These are phyloP conservation scores for Murina feae DNA, from an alignment of 2,113 vertebrate species.

Conservation along the genomic window DNA sequence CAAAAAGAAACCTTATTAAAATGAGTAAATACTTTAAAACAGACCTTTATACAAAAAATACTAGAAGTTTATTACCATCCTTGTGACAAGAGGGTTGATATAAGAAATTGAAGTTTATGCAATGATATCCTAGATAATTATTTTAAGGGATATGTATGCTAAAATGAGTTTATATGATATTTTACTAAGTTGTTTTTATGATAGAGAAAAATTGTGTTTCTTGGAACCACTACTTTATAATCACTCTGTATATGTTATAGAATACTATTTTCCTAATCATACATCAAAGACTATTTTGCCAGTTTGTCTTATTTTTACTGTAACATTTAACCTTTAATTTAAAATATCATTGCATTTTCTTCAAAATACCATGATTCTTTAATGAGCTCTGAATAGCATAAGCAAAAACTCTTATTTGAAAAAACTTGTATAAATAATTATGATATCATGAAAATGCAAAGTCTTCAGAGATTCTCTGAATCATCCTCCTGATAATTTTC, in stretches of 20 bases:
- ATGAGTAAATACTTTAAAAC: neutral
- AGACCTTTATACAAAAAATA: neutral
- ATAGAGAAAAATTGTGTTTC: neutral
- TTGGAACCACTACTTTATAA: neutral
- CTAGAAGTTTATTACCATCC: neutral
- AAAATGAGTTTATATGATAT: neutral
- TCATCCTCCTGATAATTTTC: neutral
- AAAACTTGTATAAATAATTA: constrained; percentile 8
- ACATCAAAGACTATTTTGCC: neutral
- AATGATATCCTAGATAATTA: neutral
- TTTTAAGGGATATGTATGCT: neutral
- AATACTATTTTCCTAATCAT: neutral
- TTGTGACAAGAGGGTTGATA: neutral
- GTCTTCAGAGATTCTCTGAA: neutral
- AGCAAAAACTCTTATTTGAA: constrained; percentile 26
- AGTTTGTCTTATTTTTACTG: neutral
- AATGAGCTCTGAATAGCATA: neutral
- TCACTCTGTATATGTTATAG: neutral
- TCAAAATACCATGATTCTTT: neutral
- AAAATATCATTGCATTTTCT: constrained; percentile 34
- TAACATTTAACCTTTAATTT: constrained; percentile 31
- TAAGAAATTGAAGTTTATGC: neutral
- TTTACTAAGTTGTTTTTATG: neutral
- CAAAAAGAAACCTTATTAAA: neutral
- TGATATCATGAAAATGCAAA: constrained; percentile 38